phyloP scores from a whole-genome alignment of 2,888 invertebrate genomes.

The Chydorus sphaericus region DNA sequence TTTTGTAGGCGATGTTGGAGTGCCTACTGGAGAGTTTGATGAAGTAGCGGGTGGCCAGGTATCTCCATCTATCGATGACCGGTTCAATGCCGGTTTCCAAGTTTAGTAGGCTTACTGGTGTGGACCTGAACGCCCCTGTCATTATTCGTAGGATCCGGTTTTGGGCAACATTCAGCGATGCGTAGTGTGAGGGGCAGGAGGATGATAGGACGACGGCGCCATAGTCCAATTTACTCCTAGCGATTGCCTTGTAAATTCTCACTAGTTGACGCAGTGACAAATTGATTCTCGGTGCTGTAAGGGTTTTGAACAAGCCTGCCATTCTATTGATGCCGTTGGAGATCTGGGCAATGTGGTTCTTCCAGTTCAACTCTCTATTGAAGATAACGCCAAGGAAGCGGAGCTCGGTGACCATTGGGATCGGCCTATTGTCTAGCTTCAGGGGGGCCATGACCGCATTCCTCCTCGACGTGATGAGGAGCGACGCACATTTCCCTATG shows the following conservation, averaged over 20 bases:
- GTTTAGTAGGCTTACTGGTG: not conserved
- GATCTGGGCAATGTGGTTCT: not conserved
- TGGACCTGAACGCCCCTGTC: not conserved
- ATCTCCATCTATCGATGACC: not conserved
- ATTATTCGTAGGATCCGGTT: not conserved
- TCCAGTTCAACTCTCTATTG: not conserved
- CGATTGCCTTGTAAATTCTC: not conserved
- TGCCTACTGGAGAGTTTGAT: not conserved
- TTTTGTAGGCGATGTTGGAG: not conserved
- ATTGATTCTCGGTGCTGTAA: not conserved
- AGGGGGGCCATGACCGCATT: not conserved
- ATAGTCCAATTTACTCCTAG: constrained; percentile 14
- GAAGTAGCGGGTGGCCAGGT: not conserved
- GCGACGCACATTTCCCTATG: not conserved
- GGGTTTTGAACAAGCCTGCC: not conserved
- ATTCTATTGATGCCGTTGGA: no score
- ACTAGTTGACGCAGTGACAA: not conserved
- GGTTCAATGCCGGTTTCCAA: not conserved
- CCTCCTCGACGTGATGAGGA: not conserved
- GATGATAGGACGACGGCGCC: constrained; percentile 10
- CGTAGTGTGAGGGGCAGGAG: not conserved
- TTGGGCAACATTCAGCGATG: not conserved
- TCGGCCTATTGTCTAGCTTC: not conserved
- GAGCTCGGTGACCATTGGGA: not conserved
- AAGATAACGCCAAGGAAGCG: not conserved